Evolutionary conservation across 2,797 vertebrate genomes (phyloP).

Genomic region (Sarcoramphus papa): DNA sequence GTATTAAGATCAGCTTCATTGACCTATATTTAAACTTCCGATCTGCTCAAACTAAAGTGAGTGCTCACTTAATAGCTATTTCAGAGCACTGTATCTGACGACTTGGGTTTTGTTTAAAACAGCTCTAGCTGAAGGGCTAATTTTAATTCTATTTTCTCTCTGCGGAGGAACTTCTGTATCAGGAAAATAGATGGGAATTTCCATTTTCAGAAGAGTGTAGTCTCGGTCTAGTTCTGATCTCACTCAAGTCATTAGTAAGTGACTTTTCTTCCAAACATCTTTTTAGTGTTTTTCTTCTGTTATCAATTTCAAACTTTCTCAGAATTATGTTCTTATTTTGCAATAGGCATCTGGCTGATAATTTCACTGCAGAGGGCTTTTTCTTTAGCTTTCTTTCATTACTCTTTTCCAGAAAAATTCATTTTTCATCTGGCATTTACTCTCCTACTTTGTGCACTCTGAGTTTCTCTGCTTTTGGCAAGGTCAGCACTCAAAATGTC

Average conservation of each 20-base stretch:
- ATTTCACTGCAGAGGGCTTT: not conserved
- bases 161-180: not conserved
- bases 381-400: not conserved
- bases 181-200: not conserved
- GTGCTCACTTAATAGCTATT: not conserved
- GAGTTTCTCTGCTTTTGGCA: slow-evolving; percentile 10
- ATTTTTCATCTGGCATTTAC: slow-evolving; percentile 17
- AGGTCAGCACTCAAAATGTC: slow-evolving; percentile 7
- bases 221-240: not conserved
- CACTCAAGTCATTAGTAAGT: not conserved
- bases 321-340: not conserved
- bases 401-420: not conserved
- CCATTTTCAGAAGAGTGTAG: not conserved
- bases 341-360: not conserved
- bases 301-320: not conserved
- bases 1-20: not conserved
- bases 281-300: not conserved
- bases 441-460: not conserved
- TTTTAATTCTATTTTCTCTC: not conserved
- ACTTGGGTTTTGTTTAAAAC: not conserved
- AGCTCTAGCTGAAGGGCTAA: not conserved
- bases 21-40: not conserved
- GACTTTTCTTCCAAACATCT: not conserved
- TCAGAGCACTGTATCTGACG: not conserved
- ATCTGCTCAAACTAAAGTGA: not conserved